phyloP scores from a whole-genome alignment of 1,140 invertebrate genomes.

The Zaprionus capensis region DNA sequence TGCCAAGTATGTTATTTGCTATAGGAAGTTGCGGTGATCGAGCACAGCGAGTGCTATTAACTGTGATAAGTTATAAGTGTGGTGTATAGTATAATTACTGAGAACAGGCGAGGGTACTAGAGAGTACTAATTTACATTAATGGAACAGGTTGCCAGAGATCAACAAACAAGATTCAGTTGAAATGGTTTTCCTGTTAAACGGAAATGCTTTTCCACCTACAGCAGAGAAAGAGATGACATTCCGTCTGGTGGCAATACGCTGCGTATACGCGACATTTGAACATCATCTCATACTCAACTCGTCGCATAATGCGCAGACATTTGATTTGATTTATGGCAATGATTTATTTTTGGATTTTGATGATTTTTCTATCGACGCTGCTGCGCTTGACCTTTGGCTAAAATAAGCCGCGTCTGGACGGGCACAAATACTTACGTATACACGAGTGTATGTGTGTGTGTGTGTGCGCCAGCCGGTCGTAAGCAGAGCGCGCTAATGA shows the following conservation, averaged over 20 bases:
- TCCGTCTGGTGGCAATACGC: constrained; percentile 17
- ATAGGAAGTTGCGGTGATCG: constrained; percentile 55
- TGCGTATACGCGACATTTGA: constrained; percentile 32
- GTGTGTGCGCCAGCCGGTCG: not conserved
- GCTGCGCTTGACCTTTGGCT: constrained; percentile 70
- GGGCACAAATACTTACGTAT: constrained; percentile 18
- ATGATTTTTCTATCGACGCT: constrained; percentile 51
- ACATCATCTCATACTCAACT: constrained; percentile 2
- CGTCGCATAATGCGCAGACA: constrained; percentile 37
- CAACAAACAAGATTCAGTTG: constrained; percentile 27
- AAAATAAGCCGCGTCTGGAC: constrained; percentile 68
- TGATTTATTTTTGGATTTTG: constrained; percentile 53
- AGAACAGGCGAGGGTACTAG: constrained; percentile 35
- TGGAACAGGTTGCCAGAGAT: constrained; percentile 52
- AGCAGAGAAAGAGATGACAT: constrained; percentile 2
- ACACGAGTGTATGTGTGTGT: not conserved
- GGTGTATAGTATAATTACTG: constrained; percentile 14
- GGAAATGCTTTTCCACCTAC: constrained; percentile 63
- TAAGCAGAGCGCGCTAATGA: constrained; percentile 58
- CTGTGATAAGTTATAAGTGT: constrained; percentile 18
- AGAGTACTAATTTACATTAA: not conserved
- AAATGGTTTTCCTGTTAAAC: constrained; percentile 58
- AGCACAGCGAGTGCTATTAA: constrained; percentile 48
- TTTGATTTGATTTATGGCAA: constrained; percentile 40
- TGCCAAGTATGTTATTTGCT: constrained; percentile 9